These are phyloP conservation scores for Papilio xuthus DNA, from an alignment of 1,140 invertebrate species.

Conservation along the genomic window DNA sequence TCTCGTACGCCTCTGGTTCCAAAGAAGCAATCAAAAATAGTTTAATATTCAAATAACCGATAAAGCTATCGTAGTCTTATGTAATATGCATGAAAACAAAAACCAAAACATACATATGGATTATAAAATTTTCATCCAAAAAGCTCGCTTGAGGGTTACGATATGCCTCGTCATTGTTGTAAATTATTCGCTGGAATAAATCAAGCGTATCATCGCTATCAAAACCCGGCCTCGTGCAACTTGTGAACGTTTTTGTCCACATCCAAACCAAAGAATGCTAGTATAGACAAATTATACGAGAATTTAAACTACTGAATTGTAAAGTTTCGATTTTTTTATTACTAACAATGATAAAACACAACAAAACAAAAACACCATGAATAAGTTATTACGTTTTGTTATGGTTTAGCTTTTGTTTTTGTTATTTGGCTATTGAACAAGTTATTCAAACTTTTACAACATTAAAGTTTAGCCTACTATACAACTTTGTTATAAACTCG, in stretches of 20 bases:
- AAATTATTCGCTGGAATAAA: constrained; percentile 37
- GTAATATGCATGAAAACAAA: constrained; percentile 19
- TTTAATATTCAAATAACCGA: constrained; percentile 1
- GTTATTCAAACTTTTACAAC: too few relatives aligned
- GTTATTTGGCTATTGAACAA: too few relatives aligned
- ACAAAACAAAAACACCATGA: not conserved
- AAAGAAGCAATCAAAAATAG: not conserved
- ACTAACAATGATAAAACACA: not conserved
- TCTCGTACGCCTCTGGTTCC: not conserved
- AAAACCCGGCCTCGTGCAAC: constrained; percentile 1
- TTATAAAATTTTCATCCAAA: constrained; percentile 33
- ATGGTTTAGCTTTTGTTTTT: not conserved
- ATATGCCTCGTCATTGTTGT: constrained; percentile 34
- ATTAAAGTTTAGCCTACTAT: not conserved
- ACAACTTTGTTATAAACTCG: not conserved
- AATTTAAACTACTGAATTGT: not conserved
- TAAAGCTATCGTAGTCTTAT: not conserved
- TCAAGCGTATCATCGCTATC: constrained; percentile 36
- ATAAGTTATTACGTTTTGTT: not conserved
- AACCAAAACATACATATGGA: constrained; percentile 2
- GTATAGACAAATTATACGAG: not conserved
- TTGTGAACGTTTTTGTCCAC: constrained; percentile 22
- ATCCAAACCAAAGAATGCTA: not conserved
- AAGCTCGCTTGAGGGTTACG: not conserved
- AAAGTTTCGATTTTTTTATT: not conserved